Conservation (phyloP, 2,888 invertebrate species). For the Apamea sordens region DNA sequence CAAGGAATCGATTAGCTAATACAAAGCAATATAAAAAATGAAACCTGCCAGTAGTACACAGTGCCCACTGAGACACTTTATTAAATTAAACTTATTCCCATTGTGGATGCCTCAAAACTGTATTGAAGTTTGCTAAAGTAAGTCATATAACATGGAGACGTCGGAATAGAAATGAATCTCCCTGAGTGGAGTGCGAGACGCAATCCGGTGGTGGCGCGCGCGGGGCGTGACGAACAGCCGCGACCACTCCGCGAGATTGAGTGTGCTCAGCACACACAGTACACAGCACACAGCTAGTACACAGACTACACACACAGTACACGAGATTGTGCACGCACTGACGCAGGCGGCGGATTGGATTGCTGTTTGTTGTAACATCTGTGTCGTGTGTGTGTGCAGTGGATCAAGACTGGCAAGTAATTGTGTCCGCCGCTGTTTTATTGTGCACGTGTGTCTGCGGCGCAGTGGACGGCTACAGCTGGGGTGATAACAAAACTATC, state of each 20-base stretch:
- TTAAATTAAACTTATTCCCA: neutral
- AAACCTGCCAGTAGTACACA: neutral
- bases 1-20: neutral
- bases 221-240: conserved; percentile 27
- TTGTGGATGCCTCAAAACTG: neutral
- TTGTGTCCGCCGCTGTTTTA: conserved; percentile 32
- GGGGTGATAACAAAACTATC: neutral
- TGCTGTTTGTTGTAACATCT: conserved; percentile 32
- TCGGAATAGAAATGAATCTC: conserved; percentile 40
- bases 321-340: conserved; percentile 28
- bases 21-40: too few relatives aligned
- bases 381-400: neutral
- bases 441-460: neutral
- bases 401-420: conserved; percentile 31
- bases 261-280: conserved; percentile 42
- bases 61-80: too few relatives aligned
- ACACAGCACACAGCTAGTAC: neutral
- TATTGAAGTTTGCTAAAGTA: neutral
- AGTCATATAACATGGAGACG: conserved; percentile 5
- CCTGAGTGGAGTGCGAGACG: conserved; percentile 37
- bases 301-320: conserved; percentile 12
- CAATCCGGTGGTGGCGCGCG: neutral
- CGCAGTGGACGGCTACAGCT: neutral
- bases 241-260: conserved; percentile 58
- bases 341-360: conserved; percentile 30